These are phyloP conservation scores for Sparidentex hasta DNA, from an alignment of 2,797 vertebrate species.

Conservation along the genomic window DNA sequence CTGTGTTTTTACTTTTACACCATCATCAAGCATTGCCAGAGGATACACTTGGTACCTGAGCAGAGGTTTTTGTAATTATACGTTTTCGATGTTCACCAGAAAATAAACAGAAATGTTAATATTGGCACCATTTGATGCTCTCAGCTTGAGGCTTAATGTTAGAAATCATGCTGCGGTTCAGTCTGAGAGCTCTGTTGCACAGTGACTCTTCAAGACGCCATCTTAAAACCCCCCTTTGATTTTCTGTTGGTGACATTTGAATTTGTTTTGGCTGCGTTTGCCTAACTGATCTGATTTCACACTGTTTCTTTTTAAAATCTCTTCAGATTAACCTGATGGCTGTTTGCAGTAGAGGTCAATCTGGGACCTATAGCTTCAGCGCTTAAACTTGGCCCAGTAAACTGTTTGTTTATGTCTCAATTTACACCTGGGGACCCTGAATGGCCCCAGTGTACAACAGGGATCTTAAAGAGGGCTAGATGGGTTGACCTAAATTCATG, in stretches of 20 bases:
- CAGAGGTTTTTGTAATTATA: no score
- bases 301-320: slow-evolving; percentile 20
- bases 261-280: background rate
- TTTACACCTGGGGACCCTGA: slow-evolving; percentile 66
- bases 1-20: no score
- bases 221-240: slow-evolving; percentile 6
- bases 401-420: slow-evolving; percentile 74
- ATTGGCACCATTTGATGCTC: background rate
- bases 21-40: no score
- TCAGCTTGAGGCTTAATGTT: background rate
- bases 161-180: background rate
- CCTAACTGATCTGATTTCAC: slow-evolving; percentile 17
- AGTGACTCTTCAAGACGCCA: background rate
- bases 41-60: no score
- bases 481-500: slow-evolving; percentile 60
- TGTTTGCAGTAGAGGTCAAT: slow-evolving; percentile 53
- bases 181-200: background rate
- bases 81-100: background rate
- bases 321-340: slow-evolving; percentile 21
- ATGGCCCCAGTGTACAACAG: slow-evolving; percentile 58
- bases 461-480: slow-evolving; percentile 37
- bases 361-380: slow-evolving; percentile 30
- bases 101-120: background rate
- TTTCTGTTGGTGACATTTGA: background rate
- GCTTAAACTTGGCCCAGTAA: slow-evolving; percentile 52